Evolutionary conservation across 2,888 invertebrate species (phyloP).

Genomic region (Norana najaformis): DNA sequence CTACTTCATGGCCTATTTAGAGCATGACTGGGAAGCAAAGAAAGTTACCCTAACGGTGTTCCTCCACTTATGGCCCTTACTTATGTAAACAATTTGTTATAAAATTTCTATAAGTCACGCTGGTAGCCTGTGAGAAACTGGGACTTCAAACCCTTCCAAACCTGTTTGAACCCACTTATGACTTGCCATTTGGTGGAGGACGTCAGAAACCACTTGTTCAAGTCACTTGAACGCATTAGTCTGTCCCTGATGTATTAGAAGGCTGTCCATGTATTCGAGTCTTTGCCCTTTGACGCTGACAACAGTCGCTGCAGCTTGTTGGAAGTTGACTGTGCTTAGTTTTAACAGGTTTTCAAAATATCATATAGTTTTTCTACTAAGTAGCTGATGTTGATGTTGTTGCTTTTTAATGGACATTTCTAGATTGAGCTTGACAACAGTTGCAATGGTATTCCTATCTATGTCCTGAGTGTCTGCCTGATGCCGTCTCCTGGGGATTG

Average conservation of each 20-base stretch:
- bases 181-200: background rate
- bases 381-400: background rate
- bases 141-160: background rate
- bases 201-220: background rate
- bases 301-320: background rate
- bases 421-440: background rate
- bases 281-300: background rate
- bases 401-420: background rate
- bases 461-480: background rate
- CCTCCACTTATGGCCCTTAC: background rate
- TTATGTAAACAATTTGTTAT: background rate
- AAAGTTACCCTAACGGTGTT: no score
- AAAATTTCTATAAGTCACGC: background rate
- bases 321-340: background rate
- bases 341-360: background rate
- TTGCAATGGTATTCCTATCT: background rate
- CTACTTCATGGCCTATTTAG: no score
- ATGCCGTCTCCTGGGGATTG: background rate
- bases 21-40: background rate
- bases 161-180: background rate
- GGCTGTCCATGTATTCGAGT: background rate
- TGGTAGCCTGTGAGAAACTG: background rate
- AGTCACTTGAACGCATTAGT: background rate
- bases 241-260: background rate
- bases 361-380: background rate